These are phyloP conservation scores for Mastomys coucha DNA, from an alignment of 2,113 vertebrate species.

Conservation along the genomic window DNA sequence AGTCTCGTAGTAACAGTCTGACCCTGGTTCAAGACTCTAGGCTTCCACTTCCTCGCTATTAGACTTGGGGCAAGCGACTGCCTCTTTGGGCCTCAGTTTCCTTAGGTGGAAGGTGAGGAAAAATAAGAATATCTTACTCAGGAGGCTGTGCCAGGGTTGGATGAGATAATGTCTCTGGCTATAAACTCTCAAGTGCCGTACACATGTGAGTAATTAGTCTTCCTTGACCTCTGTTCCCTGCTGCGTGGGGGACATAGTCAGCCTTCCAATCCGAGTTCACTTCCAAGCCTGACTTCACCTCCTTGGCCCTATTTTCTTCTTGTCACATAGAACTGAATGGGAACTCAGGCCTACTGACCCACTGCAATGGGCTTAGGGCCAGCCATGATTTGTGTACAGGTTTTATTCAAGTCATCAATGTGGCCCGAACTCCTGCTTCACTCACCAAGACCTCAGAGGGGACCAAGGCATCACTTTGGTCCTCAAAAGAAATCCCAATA, in stretches of 20 bases:
- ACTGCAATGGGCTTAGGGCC: slow-evolving; percentile 32
- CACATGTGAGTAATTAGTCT: slow-evolving; percentile 77
- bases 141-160: slow-evolving; percentile 64
- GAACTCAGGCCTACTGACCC: slow-evolving; percentile 56
- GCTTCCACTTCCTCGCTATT: slow-evolving; percentile 3
- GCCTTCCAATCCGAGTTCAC: slow-evolving; percentile 69
- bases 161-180: slow-evolving; percentile 78
- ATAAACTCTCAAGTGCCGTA: slow-evolving; percentile 68
- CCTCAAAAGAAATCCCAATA: neutral
- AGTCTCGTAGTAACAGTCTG: neutral
- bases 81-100: slow-evolving; percentile 73
- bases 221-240: slow-evolving; percentile 67
- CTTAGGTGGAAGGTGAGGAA: slow-evolving; percentile 59
- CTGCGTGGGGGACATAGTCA: slow-evolving; percentile 69
- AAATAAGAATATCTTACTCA: slow-evolving; percentile 54
- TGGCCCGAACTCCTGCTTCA: neutral
- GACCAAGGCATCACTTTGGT: neutral
- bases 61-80: slow-evolving; percentile 37
- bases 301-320: slow-evolving; percentile 73
- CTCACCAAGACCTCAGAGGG: slow-evolving; percentile 28
- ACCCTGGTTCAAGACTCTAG: slow-evolving; percentile 5
- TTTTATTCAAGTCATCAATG: slow-evolving; percentile 48
- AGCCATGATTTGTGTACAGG: neutral
- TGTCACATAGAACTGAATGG: slow-evolving; percentile 67
- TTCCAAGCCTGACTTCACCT: slow-evolving; percentile 81